These are phyloP conservation scores for Sialia sialis DNA, from an alignment of 2,113 vertebrate species.

Conservation along the genomic window DNA sequence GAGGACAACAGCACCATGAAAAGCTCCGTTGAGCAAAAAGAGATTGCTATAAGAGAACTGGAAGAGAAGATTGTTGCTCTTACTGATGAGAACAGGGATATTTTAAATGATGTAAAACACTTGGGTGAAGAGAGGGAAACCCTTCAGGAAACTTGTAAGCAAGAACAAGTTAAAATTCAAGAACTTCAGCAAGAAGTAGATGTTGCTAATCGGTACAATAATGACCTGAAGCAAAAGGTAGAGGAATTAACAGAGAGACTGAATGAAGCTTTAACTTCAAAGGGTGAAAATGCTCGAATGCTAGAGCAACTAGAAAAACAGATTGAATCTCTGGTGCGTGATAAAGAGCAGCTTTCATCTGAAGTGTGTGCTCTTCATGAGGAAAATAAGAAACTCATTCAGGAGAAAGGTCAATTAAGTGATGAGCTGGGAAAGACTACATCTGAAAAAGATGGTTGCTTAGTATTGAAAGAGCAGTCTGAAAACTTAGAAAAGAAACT, in stretches of 20 bases:
- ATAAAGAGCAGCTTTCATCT: slow-evolving; percentile 68
- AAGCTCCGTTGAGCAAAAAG: slow-evolving; percentile 71
- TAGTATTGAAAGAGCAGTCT: slow-evolving; percentile 44
- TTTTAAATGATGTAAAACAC: slow-evolving; percentile 63
- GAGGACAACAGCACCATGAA: slow-evolving; percentile 72
- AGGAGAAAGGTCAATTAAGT: slow-evolving; percentile 58
- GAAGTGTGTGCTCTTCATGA: slow-evolving; percentile 60
- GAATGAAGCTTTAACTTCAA: slow-evolving; percentile 58
- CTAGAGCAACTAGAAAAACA: slow-evolving; percentile 64
- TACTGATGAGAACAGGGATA: slow-evolving; percentile 66
- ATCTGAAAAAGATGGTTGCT: slow-evolving; percentile 50
- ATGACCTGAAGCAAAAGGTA: slow-evolving; percentile 69
- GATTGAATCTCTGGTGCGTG: slow-evolving; percentile 61
- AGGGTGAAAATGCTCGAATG: slow-evolving; percentile 41
- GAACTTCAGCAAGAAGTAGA: slow-evolving; percentile 67
- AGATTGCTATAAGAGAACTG: slow-evolving; percentile 72
- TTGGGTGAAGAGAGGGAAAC: slow-evolving; percentile 65
- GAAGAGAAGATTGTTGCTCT: slow-evolving; percentile 66
- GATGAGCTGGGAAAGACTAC: slow-evolving; percentile 50
- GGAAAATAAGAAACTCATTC: slow-evolving; percentile 67
- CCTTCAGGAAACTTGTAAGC: slow-evolving; percentile 61
- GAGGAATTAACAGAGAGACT: slow-evolving; percentile 70
- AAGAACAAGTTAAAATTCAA: slow-evolving; percentile 38
- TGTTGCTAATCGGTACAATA: slow-evolving; percentile 61
- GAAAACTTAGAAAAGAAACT: slow-evolving; percentile 68